Evolutionary conservation across 2,113 vertebrate species (phyloP), one percentile per base, ranked within the genome.

Genomic region (Nicator chloris): DNA sequence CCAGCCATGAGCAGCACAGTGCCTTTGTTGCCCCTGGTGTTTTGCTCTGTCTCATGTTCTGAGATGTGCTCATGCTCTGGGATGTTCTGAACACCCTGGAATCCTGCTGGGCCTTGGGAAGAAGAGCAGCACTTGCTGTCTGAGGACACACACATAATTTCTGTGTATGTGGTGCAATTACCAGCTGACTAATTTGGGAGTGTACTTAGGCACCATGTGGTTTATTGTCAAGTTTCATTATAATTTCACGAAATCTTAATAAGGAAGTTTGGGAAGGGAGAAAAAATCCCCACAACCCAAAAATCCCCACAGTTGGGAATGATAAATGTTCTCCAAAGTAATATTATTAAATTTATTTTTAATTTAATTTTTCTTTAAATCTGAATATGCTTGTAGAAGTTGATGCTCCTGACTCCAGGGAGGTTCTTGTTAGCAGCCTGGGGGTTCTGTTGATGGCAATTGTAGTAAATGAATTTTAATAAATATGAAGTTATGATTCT

Each of bases 211-310:
- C 40, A 60, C 90, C 40, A 9, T 88, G 92, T 93, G 90, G 76
- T 60, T 80, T 79, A 56, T 96, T 96, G 96, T 97, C 96, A 95
- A 35, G 92, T 94, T 97, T 84, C 92, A 91, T 96, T 97, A 95
- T 57, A 72, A 50, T 75, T 95, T 85, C 0, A 0, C 9, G 12
- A 92, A 96, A 93, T 93, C 92, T 94, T 94, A 94, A 93, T 97
- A 68, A 90, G 80, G 81, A 93, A 95, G 57, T 96, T 94, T 84
- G 57, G 61, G 59, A 90, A 28, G 60, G 40, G 3, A 63, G 44
- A 35, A 33, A 47, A 39, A n/a, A 1, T 61, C 8, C 6, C 42
- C 70, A 40, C 30, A 56, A 70, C 28, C 22, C 35, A 42, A 12
- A 86, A 78, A 70, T 86, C 4, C 35, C 33, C 49, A n/a, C 30